Conservation (phyloP, 2,888 invertebrate species). For the Synanthedon vespiformis region DNA sequence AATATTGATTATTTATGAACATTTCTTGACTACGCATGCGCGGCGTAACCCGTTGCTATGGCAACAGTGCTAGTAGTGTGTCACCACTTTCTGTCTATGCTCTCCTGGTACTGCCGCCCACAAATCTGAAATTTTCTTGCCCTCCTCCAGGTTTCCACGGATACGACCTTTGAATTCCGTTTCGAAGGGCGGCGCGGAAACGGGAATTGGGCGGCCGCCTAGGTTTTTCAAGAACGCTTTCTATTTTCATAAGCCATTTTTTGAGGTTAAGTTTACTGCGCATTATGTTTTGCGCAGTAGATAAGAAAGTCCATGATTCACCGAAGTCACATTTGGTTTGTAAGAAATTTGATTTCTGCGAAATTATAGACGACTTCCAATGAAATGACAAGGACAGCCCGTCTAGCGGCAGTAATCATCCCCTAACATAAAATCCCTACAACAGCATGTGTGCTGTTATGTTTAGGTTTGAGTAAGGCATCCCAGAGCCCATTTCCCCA, state of each 20-base stretch:
- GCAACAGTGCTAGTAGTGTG: neutral
- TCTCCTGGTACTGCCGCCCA: conserved; percentile 6
- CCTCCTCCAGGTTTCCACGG: conserved; percentile 40
- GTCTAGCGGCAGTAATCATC: too few relatives aligned
- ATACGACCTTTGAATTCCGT: conserved; percentile 44
- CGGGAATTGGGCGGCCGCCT: neutral
- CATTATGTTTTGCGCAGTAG: conserved; percentile 33
- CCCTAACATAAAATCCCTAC: too few relatives aligned
- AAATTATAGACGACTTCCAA: too few relatives aligned
- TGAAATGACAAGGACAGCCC: too few relatives aligned
- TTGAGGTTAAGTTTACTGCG: conserved; percentile 22
- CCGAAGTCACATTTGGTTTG: too few relatives aligned
- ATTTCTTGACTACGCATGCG: neutral
- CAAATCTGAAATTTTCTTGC: conserved; percentile 5
- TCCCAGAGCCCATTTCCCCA: too few relatives aligned
- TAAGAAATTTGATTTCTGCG: too few relatives aligned
- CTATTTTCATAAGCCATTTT: neutral
- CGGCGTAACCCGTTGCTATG: neutral
- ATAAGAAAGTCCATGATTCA: neutral
- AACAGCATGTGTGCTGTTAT: too few relatives aligned
- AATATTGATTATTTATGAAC: too few relatives aligned
- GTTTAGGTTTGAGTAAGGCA: too few relatives aligned
- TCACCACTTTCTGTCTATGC: neutral
- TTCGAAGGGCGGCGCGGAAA: conserved; percentile 40
- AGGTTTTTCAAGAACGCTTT: neutral